Evolutionary conservation across 2,888 invertebrate genomes (phyloP), one percentile per base, ranked within the genome.

Genomic region (Branchipolynoe longqiensis): DNA sequence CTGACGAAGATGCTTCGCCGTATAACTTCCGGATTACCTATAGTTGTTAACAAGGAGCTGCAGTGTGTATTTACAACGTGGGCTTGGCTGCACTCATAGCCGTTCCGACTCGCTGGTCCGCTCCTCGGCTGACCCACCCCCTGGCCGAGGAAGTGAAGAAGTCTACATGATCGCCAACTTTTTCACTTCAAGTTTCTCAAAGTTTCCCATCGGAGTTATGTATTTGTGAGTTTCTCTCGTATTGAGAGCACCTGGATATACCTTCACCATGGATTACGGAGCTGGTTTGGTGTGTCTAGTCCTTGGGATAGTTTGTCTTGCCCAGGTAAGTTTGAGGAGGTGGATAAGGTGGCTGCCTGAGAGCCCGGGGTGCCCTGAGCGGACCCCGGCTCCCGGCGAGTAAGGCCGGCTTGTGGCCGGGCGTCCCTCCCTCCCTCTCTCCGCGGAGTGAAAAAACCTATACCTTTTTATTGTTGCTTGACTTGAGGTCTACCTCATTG

Each of bases 61-160:
- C 18, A 78, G 78, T 78, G 31, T 78, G 41, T 48, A 25, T 31
- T 41, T 48, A 25, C 48, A 78, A 48, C 41, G 78, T 78, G 78
- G 78, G 78, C 41, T 41, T 78, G 78, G 78, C 48, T 28, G 78
- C 25, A 14, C 48, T 41, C 28, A 25, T 48, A 78, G 78, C 48
- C 78, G 48, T 78, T 78, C 78, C 78, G 78, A 78, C 48, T 28
- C 78, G 54, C 14, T 78, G 78, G 78, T 48, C 28, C 78, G 48
- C 78, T 78, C 36, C 1, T 33, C 28, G 3, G 6, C 25, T 8
- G 8, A 31, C 69, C 69, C 69, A 38, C 38, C 25, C 28, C 14
- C 62, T n/a, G 25, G 12, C 18, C 36, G 18, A 33, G 36, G 69
- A 69, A 38, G 69, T 69, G 69, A 18, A 38, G 14, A 38, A 22